These are phyloP conservation scores for Monochamus saltuarius DNA, from an alignment of 1,140 invertebrate species.

Conservation along the genomic window DNA sequence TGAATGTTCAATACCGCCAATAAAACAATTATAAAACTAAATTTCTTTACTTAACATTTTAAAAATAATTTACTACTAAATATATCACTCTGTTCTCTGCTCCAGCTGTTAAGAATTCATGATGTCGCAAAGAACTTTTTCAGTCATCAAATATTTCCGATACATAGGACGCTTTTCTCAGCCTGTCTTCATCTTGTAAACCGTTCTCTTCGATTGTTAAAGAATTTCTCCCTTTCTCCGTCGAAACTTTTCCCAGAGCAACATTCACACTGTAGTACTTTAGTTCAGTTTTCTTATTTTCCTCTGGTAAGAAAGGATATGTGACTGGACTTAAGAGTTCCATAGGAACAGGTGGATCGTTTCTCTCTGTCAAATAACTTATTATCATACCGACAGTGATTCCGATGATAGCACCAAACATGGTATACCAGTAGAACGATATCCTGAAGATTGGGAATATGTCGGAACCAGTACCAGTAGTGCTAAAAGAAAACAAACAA, in stretches of 20 bases:
- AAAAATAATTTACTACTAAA: too few relatives aligned
- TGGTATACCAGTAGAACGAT: conserved; percentile 45
- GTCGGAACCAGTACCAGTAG: background rate
- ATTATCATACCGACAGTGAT: conserved; percentile 40
- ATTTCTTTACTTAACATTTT: too few relatives aligned
- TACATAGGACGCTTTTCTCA: conserved; percentile 36
- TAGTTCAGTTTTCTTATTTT: background rate
- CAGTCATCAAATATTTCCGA: conserved; percentile 50
- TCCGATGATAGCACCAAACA: conserved; percentile 35
- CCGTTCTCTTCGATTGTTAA: conserved; percentile 9
- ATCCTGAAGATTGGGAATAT: conserved; percentile 33
- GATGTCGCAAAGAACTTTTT: background rate
- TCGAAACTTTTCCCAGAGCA: background rate
- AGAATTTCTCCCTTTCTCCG: background rate
- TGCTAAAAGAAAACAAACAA: background rate
- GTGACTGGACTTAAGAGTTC: conserved; percentile 40
- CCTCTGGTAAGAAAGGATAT: background rate
- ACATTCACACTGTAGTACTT: background rate
- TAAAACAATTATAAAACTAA: too few relatives aligned
- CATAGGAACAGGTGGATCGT: conserved; percentile 33
- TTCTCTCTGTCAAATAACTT: conserved; percentile 38
- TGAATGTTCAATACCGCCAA: too few relatives aligned
- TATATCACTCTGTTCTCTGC: too few relatives aligned
- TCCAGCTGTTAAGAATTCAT: too few relatives aligned
- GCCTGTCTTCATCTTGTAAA: conserved; percentile 38